Evolutionary conservation across 1,140 invertebrate species (phyloP).

Genomic region (Ips typographus): DNA sequence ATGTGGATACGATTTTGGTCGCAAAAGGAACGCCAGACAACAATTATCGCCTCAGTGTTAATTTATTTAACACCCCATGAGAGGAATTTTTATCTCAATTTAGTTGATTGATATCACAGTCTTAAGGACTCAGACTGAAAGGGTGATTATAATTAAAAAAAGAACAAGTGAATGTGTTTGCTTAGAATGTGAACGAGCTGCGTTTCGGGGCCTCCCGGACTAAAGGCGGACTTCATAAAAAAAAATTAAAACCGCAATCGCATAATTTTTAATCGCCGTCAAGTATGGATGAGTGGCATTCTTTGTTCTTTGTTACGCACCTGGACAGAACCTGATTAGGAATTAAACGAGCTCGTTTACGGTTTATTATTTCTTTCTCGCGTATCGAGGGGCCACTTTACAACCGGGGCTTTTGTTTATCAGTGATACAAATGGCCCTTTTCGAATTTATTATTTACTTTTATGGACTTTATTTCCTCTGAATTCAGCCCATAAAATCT

Average conservation of each 20-base stretch:
- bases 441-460: slow-evolving; percentile 14
- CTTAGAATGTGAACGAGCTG: too few species aligned
- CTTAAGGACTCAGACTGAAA: too few species aligned
- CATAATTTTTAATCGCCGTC: slow-evolving; percentile 31
- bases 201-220: not conserved
- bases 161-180: too few species aligned
- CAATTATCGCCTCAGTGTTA: too few species aligned
- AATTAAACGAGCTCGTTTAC: slow-evolving; percentile 29
- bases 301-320: slow-evolving; percentile 30
- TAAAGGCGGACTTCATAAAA: slow-evolving; percentile 12
- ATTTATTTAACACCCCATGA: too few species aligned
- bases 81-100: too few species aligned
- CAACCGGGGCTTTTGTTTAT: slow-evolving; percentile 19
- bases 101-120: too few species aligned
- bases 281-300: slow-evolving; percentile 32
- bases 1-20: not conserved
- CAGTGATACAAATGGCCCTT: slow-evolving; percentile 12
- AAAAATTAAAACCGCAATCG: slow-evolving; percentile 28
- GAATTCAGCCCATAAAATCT: not conserved
- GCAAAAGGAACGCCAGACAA: too few species aligned
- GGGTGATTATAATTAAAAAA: too few species aligned
- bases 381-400: slow-evolving; percentile 2
- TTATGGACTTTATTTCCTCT: slow-evolving; percentile 6
- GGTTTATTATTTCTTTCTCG: slow-evolving; percentile 22
- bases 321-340: slow-evolving; percentile 31